phyloP scores from a whole-genome alignment of 1,140 invertebrate genomes.

The Argopecten irradians region DNA sequence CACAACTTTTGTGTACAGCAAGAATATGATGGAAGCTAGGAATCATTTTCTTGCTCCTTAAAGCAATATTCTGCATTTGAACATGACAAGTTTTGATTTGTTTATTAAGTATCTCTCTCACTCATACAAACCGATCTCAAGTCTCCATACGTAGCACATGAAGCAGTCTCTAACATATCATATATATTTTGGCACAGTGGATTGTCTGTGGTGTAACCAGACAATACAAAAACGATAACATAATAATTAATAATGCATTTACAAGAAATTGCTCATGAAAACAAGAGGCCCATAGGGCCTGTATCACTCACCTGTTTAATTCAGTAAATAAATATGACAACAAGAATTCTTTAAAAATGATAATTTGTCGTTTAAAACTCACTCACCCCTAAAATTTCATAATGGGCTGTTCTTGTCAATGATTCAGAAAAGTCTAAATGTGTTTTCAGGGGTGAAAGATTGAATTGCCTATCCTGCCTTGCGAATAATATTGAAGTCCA shows the following conservation, averaged over 20 bases:
- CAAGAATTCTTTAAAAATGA: too few species aligned
- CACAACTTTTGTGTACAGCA: neutral
- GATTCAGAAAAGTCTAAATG: too few species aligned
- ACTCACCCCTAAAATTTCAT: too few species aligned
- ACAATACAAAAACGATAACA: neutral
- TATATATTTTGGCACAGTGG: neutral
- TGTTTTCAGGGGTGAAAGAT: too few species aligned
- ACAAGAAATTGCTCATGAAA: neutral
- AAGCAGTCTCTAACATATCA: neutral
- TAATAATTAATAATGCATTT: constrained; percentile 19
- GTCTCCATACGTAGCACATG: neutral
- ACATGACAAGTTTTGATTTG: constrained; percentile 6
- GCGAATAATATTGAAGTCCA: too few species aligned
- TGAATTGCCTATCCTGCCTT: too few species aligned
- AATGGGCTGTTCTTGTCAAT: too few species aligned
- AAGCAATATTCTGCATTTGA: neutral
- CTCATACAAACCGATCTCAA: neutral
- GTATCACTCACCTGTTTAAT: too few species aligned
- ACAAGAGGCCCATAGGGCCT: too few species aligned
- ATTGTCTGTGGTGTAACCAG: constrained; percentile 4
- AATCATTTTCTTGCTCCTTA: neutral
- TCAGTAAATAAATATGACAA: too few species aligned
- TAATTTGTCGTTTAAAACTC: too few species aligned
- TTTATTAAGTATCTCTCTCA: neutral
- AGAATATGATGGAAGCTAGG: neutral